Base-by-base conservation (phyloP, 2,888 invertebrate species). In the Trichacis sp. region DNA sequence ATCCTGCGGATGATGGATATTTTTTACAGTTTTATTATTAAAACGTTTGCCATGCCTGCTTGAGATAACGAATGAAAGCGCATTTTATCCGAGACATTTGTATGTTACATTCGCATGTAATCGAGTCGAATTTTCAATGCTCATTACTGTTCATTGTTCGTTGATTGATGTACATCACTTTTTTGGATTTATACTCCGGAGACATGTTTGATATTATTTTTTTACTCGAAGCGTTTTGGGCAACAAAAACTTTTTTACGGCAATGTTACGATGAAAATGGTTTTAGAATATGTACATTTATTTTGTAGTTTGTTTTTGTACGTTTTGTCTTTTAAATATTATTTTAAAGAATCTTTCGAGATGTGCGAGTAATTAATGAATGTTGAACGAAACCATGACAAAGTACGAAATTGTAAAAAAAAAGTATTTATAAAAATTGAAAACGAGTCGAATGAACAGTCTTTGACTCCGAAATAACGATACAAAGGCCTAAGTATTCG, bases 401-500 rank as follows among this genome's bases (percentile, higher is more conserved):
- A 64, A 54, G 64, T 59, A 60, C 8, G 17, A 48, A 15, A 30
- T 4, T 48, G 30, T 48, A 43, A 30, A 42, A 50, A 40, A 8
- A 53, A 43, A 33, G 15, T 20, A 49, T 57, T 40, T 53, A 18
- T 24, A 29, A 43, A 42, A 38, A 38, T 19, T 29, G 52, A 40
- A 53, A 51, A 18, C 14, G 15, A 20, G 54, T 64, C 64, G 55
- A 52, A 50, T n/a, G 38, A 64, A 57, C 33, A 50, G 46, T 43
- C 53, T 42, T 57, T 63, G 53, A 63, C 42, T 43, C 51, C 38
- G 53, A 45, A 43, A 47, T 42, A 50, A 64, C 46, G 53, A 58
- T 75, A 77, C 56, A 66, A 70, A 75, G 79, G 82, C 80, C 81
- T 81, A 82, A 74, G 73, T 79, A 79, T 73, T 79, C 72, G 74